Evolutionary conservation across 2,113 vertebrate species (phyloP).

Genomic region (Daboia siamensis): DNA sequence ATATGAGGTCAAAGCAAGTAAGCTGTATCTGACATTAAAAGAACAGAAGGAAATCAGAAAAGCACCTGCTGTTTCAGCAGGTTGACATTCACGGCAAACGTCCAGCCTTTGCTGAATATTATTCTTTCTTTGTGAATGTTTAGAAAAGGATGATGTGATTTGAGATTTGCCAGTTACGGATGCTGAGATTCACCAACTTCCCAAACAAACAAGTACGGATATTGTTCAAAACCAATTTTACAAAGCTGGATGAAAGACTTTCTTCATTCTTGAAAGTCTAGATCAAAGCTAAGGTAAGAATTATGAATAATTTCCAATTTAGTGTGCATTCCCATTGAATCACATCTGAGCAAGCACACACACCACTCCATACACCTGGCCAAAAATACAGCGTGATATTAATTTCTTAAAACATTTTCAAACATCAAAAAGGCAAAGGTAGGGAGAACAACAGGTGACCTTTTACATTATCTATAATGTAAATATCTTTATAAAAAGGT

Average conservation of each 20-base stretch:
- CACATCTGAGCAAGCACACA: background rate
- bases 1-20: background rate
- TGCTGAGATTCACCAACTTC: background rate
- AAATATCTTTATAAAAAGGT: background rate
- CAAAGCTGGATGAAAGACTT: background rate
- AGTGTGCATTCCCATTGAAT: background rate
- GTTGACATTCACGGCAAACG: background rate
- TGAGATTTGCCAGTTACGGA: background rate
- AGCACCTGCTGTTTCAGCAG: background rate
- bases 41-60: background rate
- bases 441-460: background rate
- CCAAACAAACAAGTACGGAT: background rate
- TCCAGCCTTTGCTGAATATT: background rate
- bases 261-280: background rate
- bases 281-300: background rate
- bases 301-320: background rate
- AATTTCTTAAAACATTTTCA: background rate
- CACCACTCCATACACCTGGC: background rate
- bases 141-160: background rate
- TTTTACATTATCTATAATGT: background rate
- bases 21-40: background rate
- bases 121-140: background rate
- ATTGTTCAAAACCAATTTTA: background rate
- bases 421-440: background rate
- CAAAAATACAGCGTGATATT: background rate